Percentiles rank a stretch among this genome's conserved stretches.
Conservation (phyloP, 2,888 invertebrate genomes). For the Pandemis heparana region DNA sequence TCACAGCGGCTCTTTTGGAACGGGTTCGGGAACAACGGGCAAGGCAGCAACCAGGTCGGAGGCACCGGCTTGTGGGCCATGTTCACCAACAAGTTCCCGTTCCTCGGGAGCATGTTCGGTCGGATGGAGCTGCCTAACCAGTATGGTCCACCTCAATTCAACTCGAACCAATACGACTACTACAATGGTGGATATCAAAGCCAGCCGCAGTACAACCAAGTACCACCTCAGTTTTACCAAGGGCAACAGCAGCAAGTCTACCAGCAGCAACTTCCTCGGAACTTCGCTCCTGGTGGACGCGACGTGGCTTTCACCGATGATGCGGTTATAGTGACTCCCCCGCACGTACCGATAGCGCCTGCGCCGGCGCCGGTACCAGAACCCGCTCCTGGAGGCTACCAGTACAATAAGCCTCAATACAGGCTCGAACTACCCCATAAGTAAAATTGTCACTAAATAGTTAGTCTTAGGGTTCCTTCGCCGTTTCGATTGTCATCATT, state of each 20-base stretch:
- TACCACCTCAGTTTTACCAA: constrained; percentile 52
- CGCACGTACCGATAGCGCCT: constrained; percentile 65
- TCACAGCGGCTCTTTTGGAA: constrained; percentile 74
- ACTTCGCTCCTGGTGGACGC: constrained; percentile 63
- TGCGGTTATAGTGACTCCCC: constrained; percentile 79
- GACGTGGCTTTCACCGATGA: constrained; percentile 79
- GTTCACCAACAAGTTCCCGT: constrained; percentile 78
- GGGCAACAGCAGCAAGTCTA: constrained; percentile 53
- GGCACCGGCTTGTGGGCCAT: constrained; percentile 76
- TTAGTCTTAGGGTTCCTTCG: not conserved
- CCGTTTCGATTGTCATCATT: not conserved
- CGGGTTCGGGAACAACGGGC: constrained; percentile 58
- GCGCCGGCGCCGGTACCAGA: constrained; percentile 55
- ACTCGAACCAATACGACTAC: constrained; percentile 47
- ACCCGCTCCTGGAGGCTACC: constrained; percentile 63
- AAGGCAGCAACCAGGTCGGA: constrained; percentile 78
- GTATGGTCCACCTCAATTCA: constrained; percentile 47
- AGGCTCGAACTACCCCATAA: constrained; percentile 75
- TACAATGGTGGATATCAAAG: constrained; percentile 49
- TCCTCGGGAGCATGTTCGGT: constrained; percentile 77
- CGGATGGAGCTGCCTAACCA: constrained; percentile 70
- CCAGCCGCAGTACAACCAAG: constrained; percentile 54
- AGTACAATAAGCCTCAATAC: constrained; percentile 75
- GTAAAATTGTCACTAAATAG: constrained; percentile 51
- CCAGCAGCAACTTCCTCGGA: constrained; percentile 53